Conservation (phyloP, 2,113 vertebrate genomes). For the Ondatra zibethicus region DNA sequence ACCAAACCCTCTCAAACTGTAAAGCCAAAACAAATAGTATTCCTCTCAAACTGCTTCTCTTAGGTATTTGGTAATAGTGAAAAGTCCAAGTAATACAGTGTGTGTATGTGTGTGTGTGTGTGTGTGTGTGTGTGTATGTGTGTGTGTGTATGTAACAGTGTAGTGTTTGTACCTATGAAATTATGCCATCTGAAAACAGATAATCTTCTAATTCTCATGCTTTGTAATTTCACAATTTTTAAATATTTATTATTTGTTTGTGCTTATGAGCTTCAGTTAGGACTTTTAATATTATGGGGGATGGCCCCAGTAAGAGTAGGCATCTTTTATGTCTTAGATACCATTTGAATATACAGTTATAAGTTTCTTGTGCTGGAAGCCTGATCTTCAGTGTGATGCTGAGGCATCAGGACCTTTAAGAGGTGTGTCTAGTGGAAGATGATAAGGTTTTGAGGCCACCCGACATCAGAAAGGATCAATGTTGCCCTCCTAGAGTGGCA, state of each 20-base stretch:
- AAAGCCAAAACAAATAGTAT: neutral
- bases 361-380: neutral
- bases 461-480: neutral
- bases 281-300: neutral
- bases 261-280: neutral
- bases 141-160: neutral
- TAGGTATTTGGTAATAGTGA: neutral
- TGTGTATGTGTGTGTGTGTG: neutral
- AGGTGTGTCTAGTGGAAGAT: neutral
- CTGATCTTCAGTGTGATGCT: neutral
- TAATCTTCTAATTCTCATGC: neutral
- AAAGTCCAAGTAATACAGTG: neutral
- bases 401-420: neutral
- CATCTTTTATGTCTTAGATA: neutral
- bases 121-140: neutral
- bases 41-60: neutral
- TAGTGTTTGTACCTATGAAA: neutral
- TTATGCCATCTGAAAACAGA: neutral
- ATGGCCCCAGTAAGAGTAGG: neutral
- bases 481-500: neutral
- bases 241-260: neutral
- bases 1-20: neutral
- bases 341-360: neutral
- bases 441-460: neutral
- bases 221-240: neutral